These are phyloP conservation scores for Oreochromis tanganicae DNA, from an alignment of 2,113 vertebrate genomes.

Conservation along the genomic window DNA sequence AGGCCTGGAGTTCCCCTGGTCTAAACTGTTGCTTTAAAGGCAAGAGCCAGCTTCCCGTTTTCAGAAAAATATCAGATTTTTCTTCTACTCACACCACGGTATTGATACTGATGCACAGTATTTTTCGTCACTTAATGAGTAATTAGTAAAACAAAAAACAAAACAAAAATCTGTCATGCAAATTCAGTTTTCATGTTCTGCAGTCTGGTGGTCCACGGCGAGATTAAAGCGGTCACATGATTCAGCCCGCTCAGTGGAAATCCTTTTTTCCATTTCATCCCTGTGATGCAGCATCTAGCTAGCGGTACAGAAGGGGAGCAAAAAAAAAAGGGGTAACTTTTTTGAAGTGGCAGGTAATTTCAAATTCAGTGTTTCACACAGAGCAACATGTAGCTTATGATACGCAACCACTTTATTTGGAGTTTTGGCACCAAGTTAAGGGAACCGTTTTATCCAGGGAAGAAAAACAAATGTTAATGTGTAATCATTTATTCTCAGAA, in stretches of 20 bases:
- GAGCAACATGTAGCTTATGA: background rate
- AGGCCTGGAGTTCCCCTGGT: background rate
- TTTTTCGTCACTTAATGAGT: background rate
- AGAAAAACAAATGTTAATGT: background rate
- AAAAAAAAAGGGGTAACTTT: rapidly evolving
- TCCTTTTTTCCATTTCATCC: background rate
- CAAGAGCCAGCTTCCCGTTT: background rate
- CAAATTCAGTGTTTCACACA: background rate
- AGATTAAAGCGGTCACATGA: background rate
- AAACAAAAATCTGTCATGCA: background rate
- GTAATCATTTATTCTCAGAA: rapidly evolving
- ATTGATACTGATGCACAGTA: background rate
- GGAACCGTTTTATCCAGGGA: background rate
- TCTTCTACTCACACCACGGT: rapidly evolving
- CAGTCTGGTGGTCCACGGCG: rapidly evolving
- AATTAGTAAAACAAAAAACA: background rate
- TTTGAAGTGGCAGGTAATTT: background rate
- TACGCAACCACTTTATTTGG: background rate
- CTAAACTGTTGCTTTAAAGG: background rate
- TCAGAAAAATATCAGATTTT: background rate
- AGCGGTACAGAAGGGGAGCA: background rate
- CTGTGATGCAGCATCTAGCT: background rate
- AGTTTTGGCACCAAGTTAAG: background rate
- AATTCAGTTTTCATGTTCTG: background rate
- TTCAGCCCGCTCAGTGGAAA: background rate